Conservation (phyloP, 1,140 invertebrate species). For the Saxidomus purpurata region DNA sequence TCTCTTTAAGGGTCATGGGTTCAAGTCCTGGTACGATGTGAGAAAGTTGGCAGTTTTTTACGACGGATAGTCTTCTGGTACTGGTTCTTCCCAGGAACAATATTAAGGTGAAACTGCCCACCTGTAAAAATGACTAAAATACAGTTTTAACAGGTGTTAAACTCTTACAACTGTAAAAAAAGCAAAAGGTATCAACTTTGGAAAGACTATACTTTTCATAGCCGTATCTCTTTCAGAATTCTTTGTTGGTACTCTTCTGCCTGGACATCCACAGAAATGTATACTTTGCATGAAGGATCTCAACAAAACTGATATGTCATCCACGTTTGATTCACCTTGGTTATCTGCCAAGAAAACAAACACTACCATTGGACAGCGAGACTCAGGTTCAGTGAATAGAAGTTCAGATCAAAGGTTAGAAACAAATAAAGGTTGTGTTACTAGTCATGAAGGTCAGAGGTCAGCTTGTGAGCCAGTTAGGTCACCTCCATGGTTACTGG, state of each 20-base stretch:
- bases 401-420: neutral
- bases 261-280: conserved; percentile 41
- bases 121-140: no score
- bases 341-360: neutral
- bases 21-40: no score
- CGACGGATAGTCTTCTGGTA: no score
- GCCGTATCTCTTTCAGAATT: conserved; percentile 48
- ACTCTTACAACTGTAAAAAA: no score
- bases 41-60: no score
- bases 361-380: neutral
- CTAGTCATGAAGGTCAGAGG: neutral
- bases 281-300: neutral
- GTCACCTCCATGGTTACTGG: conserved; percentile 53
- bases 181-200: no score
- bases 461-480: neutral
- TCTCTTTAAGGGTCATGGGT: no score
- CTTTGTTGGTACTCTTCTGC: neutral
- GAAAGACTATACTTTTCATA: no score
- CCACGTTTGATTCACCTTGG: neutral
- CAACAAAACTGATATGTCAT: neutral
- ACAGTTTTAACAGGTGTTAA: no score
- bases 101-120: no score
- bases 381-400: neutral
- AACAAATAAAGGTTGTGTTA: neutral
- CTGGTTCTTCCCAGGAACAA: no score